These are phyloP conservation scores for Chanos chanos DNA, from an alignment of 2,797 vertebrate species.

Conservation along the genomic window DNA sequence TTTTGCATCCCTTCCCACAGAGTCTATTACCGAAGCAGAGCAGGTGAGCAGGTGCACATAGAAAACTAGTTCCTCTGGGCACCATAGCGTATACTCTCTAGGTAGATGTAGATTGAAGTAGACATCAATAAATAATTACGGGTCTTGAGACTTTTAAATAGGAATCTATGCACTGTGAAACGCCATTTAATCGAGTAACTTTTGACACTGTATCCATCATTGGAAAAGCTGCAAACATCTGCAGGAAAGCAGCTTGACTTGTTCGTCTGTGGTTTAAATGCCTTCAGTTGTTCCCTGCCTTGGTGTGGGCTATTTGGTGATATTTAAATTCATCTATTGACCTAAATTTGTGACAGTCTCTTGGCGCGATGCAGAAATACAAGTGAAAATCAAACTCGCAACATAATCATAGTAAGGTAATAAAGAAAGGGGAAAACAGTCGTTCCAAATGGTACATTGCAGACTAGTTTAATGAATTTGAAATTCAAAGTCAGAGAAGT, in stretches of 20 bases:
- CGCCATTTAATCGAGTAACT: constrained; percentile 73
- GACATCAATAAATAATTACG: constrained; percentile 98
- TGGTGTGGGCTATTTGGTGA: constrained; percentile 54
- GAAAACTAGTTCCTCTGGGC: constrained; percentile 86
- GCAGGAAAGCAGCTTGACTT: constrained; percentile 60
- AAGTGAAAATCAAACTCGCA: constrained; percentile 43
- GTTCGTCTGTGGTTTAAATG: constrained; percentile 34
- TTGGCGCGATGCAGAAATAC: constrained; percentile 49
- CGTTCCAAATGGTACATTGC: constrained; percentile 27
- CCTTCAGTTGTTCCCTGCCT: constrained; percentile 49
- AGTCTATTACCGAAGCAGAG: constrained; percentile 74
- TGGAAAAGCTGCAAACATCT: constrained; percentile 66
- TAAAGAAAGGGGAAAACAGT: constrained; percentile 27
- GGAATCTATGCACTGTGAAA: constrained; percentile 84
- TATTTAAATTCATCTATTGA: constrained; percentile 69
- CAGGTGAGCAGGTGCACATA: constrained; percentile 80
- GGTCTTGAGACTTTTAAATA: constrained; percentile 90
- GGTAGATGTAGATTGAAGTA: constrained; percentile 84
- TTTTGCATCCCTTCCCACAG: constrained; percentile 61
- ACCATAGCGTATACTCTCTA: constrained; percentile 63
- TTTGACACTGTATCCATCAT: constrained; percentile 75
- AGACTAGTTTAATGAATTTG: constrained; percentile 32
- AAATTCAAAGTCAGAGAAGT: constrained; percentile 29
- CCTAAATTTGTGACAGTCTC: constrained; percentile 42
- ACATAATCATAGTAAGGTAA: constrained; percentile 43